These are phyloP conservation scores for Mystacornis crossleyi DNA, from an alignment of 2,113 vertebrate genomes.

Conservation along the genomic window DNA sequence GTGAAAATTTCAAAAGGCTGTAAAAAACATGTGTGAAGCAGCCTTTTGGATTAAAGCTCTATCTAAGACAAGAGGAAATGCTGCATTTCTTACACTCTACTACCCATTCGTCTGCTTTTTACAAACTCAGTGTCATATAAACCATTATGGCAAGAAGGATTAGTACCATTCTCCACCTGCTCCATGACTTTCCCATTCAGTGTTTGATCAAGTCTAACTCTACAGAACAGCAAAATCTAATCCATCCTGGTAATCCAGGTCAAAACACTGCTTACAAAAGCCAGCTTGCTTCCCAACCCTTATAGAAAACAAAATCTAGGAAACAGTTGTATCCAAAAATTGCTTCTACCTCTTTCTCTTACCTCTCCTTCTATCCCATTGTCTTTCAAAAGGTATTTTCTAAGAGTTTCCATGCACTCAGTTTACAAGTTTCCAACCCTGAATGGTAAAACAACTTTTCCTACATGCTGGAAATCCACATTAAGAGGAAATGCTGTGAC, in stretches of 20 bases:
- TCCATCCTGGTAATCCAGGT: constrained; percentile 22
- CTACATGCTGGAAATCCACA: background rate
- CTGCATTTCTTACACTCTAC: constrained; percentile 22
- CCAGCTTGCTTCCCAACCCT: background rate
- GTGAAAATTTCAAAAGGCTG: constrained; percentile 49
- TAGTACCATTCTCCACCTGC: constrained; percentile 57
- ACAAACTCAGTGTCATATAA: background rate
- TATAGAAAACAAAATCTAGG: background rate
- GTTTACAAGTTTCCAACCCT: background rate
- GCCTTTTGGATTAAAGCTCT: constrained; percentile 41
- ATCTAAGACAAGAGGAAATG: constrained; percentile 5
- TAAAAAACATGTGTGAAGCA: constrained; percentile 2
- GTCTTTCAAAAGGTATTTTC: background rate
- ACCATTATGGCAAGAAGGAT: constrained; percentile 23
- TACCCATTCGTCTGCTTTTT: constrained; percentile 19
- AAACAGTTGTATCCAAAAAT: background rate
- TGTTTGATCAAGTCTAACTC: constrained; percentile 39
- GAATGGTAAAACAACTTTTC: background rate
- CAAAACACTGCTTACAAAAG: background rate
- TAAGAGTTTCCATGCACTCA: background rate
- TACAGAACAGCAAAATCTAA: constrained; percentile 28
- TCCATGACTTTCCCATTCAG: constrained; percentile 21
- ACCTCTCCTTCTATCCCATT: background rate
- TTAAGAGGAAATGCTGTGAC: background rate
- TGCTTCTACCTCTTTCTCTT: background rate